Percentiles rank a stretch among this genome's conserved stretches.
phyloP scores from a whole-genome alignment of 2,113 vertebrate genomes.

The Varanus salvator region DNA sequence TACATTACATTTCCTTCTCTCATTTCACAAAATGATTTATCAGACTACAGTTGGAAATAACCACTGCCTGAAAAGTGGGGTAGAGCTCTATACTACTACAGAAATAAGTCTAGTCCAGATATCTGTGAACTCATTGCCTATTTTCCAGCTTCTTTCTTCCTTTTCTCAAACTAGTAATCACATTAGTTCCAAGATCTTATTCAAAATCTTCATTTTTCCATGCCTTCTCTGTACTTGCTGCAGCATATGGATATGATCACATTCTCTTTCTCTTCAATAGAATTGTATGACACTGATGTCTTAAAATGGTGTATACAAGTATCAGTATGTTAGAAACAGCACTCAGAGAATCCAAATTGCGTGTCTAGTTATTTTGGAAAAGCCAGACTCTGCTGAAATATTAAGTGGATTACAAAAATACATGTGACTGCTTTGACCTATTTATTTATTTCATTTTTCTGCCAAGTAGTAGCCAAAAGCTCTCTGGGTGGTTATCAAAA shows the following conservation, averaged over 20 bases:
- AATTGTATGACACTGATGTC: not conserved
- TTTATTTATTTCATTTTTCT: too few relatives aligned
- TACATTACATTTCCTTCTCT: not conserved
- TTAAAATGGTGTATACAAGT: not conserved
- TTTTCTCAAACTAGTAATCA: not conserved
- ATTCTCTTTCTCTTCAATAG: not conserved
- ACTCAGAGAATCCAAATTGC: not conserved
- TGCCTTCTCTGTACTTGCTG: not conserved
- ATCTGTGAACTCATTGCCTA: not conserved
- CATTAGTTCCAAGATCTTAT: not conserved
- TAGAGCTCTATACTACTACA: not conserved
- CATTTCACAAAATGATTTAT: too few relatives aligned
- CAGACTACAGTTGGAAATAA: not conserved
- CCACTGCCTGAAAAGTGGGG: not conserved
- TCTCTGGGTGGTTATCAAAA: too few relatives aligned
- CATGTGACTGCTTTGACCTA: not conserved
- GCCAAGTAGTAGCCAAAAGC: too few relatives aligned
- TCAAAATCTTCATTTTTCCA: not conserved
- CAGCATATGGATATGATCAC: not conserved
- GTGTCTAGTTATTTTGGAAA: not conserved
- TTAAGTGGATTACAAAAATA: too few relatives aligned
- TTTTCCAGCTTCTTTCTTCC: not conserved
- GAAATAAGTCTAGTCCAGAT: not conserved
- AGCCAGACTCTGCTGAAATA: not conserved
- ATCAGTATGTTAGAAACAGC: not conserved